Evolutionary conservation across 2,888 invertebrate genomes (phyloP), one percentile per base, ranked within the genome.

Genomic region (Parasteatoda lunata): DNA sequence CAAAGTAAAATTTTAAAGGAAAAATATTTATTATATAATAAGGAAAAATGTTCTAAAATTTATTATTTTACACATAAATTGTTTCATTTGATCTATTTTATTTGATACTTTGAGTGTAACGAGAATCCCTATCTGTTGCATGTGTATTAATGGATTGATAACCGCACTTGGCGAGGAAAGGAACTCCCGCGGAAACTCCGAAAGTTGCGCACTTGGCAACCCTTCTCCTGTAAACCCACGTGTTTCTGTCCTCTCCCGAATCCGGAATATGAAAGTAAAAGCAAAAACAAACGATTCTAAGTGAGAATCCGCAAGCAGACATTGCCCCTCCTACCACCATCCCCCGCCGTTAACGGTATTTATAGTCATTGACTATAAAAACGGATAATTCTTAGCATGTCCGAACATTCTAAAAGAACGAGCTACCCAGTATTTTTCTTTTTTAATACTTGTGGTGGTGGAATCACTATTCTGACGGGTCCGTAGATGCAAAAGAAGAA

Each of bases 341-440:
- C 49, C 9, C 45, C 70, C 59, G 49, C 70, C 45, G 51, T 72
- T 85, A 86, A 80, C 66, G 76, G 72, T 65, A 76, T 71, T 86
- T 86, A 79, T 77, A 76, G 80, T 72, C 80, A 86, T 85, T 79
- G 80, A 77, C 49, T 79, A 79, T 86, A 79, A 80, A 79, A 86
- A 75, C 80, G 85, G 65, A 59, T 13, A 59, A 59, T 9, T 59
- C 59, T 13, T 59, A 76, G 85, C 80, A 79, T 86, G 80, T 49
- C 73, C 71, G 64, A 68, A 15, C 85, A 79, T 75, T 79, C 70
- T 73, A 76, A 75, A 15, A 59, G 65, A 9, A 5, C 51, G 52
- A 80, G 72, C 80, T 76, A 51, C 68, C n/a, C 66, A 15, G n/a
- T 30, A 15, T 68, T 5, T 45, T 9, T 5, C 6, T 15, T 76